Percentiles rank a stretch among this genome's conserved stretches.
These are phyloP conservation scores for Melipona beecheii DNA, from an alignment of 2,888 invertebrate genomes.

Conservation along the genomic window DNA sequence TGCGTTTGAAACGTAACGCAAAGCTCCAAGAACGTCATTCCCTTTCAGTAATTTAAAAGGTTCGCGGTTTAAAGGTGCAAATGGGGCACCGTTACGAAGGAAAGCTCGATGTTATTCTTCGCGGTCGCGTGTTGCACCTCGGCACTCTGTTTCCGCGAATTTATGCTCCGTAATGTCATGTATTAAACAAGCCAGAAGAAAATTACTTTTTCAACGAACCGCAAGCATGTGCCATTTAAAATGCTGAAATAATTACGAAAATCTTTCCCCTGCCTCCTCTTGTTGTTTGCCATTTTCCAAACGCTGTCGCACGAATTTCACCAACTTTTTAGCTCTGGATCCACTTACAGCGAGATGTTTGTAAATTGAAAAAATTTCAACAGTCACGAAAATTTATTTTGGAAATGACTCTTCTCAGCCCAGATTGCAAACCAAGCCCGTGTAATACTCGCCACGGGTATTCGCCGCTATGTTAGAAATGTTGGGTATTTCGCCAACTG, in stretches of 20 bases:
- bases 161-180: background rate
- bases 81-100: slow-evolving; percentile 2
- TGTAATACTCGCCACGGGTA: too few species aligned
- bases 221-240: background rate
- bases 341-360: too few species aligned
- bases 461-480: background rate
- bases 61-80: background rate
- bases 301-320: background rate
- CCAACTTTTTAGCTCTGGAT: background rate
- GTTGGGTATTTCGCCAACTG: background rate
- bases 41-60: background rate
- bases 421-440: too few species aligned
- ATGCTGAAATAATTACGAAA: background rate
- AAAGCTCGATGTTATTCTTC: slow-evolving; percentile 2
- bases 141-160: background rate
- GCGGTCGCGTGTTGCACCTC: background rate
- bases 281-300: background rate
- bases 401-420: too few species aligned
- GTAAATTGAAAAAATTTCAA: too few species aligned
- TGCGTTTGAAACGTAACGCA: background rate
- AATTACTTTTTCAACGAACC: slow-evolving; percentile 21
- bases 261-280: background rate
- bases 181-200: slow-evolving; percentile 16
- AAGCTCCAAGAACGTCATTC: background rate
- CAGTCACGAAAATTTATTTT: too few species aligned